Percentiles rank a stretch among this genome's conserved stretches.
phyloP scores from a whole-genome alignment of 2,797 vertebrate genomes.

The Uromys caudimaculatus region DNA sequence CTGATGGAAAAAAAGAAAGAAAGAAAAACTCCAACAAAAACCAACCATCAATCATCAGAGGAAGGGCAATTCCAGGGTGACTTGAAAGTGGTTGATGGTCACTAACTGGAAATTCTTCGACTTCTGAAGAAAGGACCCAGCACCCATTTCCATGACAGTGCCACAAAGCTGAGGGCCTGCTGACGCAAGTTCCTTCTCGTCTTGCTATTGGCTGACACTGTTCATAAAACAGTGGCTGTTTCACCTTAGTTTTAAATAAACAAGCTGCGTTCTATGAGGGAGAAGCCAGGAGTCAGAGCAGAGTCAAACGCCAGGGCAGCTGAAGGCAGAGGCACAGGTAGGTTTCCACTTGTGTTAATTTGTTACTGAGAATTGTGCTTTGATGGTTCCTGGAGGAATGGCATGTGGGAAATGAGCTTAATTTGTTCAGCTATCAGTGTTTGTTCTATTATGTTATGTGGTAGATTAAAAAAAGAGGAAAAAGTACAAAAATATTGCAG shows the following conservation, averaged over 20 bases:
- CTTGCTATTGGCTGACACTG: slow-evolving; percentile 50
- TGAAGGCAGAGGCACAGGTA: slow-evolving; percentile 47
- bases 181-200: slow-evolving; percentile 32
- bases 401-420: not conserved
- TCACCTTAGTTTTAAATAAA: slow-evolving; percentile 49
- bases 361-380: not conserved
- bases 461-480: not conserved
- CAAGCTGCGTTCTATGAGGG: slow-evolving; percentile 19
- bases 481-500: slow-evolving; percentile 21
- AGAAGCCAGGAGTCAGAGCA: not conserved
- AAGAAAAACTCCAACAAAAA: not conserved
- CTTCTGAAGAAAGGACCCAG: slow-evolving; percentile 16
- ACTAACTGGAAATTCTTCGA: not conserved
- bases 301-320: not conserved
- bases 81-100: not conserved
- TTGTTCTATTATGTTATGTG: not conserved
- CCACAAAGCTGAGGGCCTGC: not conserved
- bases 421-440: not conserved
- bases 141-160: not conserved
- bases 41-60: not conserved
- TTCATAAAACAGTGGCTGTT: slow-evolving; percentile 48
- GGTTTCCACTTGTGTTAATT: slow-evolving; percentile 48
- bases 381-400: not conserved
- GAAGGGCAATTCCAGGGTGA: not conserved
- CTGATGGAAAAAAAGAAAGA: not conserved